phyloP scores from a whole-genome alignment of 2,888 invertebrate genomes.

The Thymelicus acteon region DNA sequence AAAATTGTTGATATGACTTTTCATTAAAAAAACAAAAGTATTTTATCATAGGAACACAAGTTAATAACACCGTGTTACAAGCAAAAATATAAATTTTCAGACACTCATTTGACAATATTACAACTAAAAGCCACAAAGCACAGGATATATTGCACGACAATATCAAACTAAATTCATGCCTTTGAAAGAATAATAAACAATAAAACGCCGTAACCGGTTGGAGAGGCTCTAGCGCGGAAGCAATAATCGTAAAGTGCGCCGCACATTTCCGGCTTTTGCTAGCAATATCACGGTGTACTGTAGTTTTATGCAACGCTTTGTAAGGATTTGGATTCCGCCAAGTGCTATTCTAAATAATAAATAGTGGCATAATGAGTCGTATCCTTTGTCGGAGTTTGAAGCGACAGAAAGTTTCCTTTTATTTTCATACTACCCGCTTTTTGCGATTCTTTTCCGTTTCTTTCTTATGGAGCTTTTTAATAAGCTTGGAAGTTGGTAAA shows the following conservation, averaged over 20 bases:
- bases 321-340: slow-evolving; percentile 61
- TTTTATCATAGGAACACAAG: too few species aligned
- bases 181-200: slow-evolving; percentile 61
- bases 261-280: slow-evolving; percentile 65
- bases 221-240: slow-evolving; percentile 53
- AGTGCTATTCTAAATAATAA: slow-evolving; percentile 54
- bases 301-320: slow-evolving; percentile 64
- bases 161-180: slow-evolving; percentile 51
- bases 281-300: slow-evolving; percentile 47
- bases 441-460: slow-evolving; percentile 15
- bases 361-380: slow-evolving; percentile 47
- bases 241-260: slow-evolving; percentile 72
- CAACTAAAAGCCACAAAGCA: background rate
- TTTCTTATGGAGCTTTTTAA: slow-evolving; percentile 25
- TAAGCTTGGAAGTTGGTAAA: slow-evolving; percentile 35
- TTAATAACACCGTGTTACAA: background rate
- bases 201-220: slow-evolving; percentile 54
- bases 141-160: slow-evolving; percentile 15
- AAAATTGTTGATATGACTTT: too few species aligned
- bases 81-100: background rate
- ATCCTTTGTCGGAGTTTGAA: slow-evolving; percentile 36
- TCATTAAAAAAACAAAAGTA: too few species aligned
- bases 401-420: slow-evolving; percentile 38
- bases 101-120: background rate
- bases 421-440: slow-evolving; percentile 25